Evolutionary conservation across 2,113 vertebrate species (phyloP).

Genomic region (Gallinago media): DNA sequence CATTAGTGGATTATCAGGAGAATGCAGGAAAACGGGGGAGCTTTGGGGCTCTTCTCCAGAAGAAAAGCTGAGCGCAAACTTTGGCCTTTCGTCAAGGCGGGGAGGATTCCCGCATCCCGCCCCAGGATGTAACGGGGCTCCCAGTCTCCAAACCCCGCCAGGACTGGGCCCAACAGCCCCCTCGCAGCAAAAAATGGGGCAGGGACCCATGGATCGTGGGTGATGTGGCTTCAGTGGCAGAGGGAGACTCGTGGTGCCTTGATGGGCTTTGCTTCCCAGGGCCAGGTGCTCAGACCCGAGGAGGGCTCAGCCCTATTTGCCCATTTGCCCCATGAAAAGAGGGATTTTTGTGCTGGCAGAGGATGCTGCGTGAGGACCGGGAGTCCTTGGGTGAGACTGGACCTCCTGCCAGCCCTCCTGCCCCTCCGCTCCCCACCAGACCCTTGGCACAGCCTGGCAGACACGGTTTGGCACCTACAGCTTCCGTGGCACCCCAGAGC

Average conservation of each 20-base stretch:
- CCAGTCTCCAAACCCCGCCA: rapidly evolving
- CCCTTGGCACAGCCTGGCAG: not conserved
- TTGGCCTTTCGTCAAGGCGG: not conserved
- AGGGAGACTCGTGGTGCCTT: not conserved
- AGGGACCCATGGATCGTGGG: rapidly evolving
- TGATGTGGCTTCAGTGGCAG: not conserved
- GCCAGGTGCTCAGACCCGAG: rapidly evolving
- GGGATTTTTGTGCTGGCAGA: not conserved
- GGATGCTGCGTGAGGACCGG: rapidly evolving
- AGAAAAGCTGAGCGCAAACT: not conserved
- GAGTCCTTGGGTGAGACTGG: rapidly evolving
- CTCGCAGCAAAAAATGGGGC: rapidly evolving
- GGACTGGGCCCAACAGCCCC: not conserved
- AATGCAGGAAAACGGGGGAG: not conserved
- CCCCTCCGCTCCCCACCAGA: rapidly evolving
- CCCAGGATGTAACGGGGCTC: not conserved
- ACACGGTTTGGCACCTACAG: not conserved
- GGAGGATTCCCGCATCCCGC: not conserved
- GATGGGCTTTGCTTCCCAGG: not conserved
- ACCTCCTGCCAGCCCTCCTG: not conserved
- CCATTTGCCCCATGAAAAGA: not conserved
- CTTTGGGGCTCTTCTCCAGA: not conserved
- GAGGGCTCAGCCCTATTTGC: not conserved
- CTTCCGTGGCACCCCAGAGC: not conserved
- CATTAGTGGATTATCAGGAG: not conserved